A percentile compares a stretch with the other conserved stretches of the same genome.
Evolutionary conservation across 1,140 invertebrate genomes (phyloP).

Genomic region (Heliconius nattereri): DNA sequence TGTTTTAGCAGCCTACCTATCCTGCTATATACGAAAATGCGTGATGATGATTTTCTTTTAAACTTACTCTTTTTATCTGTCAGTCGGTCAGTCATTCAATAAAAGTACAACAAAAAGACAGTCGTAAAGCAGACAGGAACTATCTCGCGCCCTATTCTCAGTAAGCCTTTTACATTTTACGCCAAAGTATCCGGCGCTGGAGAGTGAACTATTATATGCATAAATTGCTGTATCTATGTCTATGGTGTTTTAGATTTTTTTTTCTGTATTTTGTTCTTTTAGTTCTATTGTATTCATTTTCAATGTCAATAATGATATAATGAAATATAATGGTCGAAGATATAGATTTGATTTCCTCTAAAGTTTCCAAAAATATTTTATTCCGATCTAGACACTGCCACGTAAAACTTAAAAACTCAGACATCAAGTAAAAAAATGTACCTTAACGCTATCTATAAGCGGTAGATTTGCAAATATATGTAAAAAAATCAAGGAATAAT

Average conservation of each 20-base stretch:
- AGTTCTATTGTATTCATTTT: background rate
- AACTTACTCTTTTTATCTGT: background rate
- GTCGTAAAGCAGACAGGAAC: background rate
- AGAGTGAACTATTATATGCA: slow-evolving; percentile 56
- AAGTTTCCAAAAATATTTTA: too few species aligned
- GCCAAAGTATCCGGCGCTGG: background rate
- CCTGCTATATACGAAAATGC: background rate
- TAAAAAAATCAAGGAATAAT: too few species aligned
- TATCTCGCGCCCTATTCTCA: background rate
- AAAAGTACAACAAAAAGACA: background rate
- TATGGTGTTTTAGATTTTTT: background rate
- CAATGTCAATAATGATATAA: too few species aligned
- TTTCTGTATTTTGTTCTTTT: background rate
- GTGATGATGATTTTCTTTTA: background rate
- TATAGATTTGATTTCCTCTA: too few species aligned
- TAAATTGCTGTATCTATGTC: slow-evolving; percentile 2
- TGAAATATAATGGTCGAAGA: too few species aligned
- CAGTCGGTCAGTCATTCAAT: slow-evolving; percentile 9
- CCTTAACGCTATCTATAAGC: too few species aligned
- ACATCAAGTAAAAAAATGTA: too few species aligned
- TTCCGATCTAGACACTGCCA: too few species aligned
- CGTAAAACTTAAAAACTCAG: too few species aligned
- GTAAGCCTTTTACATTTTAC: slow-evolving; percentile 4
- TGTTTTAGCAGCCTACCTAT: background rate
- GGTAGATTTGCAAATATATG: too few species aligned